phyloP scores from a whole-genome alignment of 2,888 invertebrate species.

The Orgyia antiqua region DNA sequence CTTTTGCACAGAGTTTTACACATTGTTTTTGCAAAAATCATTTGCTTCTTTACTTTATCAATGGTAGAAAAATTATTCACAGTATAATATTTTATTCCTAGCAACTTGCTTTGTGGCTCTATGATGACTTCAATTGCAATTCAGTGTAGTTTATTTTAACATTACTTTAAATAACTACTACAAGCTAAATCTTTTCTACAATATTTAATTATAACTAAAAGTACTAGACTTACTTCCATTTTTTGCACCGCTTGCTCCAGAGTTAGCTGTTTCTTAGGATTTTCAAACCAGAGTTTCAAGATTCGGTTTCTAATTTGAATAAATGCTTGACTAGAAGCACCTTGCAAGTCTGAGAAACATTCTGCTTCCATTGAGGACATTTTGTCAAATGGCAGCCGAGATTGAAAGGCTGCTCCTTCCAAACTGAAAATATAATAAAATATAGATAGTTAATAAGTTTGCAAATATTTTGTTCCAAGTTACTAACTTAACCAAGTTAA shows the following conservation, averaged over 20 bases:
- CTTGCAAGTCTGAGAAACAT: slow-evolving; percentile 94
- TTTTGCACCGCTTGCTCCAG: slow-evolving; percentile 88
- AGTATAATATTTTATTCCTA: no score
- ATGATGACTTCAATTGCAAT: no score
- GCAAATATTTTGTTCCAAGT: no score
- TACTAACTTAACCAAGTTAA: no score
- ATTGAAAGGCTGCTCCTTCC: slow-evolving; percentile 96
- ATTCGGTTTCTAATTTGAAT: slow-evolving; percentile 94
- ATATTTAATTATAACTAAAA: no score
- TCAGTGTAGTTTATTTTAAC: no score
- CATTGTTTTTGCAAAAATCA: not conserved
- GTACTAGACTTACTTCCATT: slow-evolving; percentile 80
- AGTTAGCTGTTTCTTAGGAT: slow-evolving; percentile 94
- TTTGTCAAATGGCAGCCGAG: slow-evolving; percentile 95
- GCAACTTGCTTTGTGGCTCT: no score
- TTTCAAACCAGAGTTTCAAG: slow-evolving; percentile 96
- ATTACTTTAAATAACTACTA: no score
- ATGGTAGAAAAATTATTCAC: no score
- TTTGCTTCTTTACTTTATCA: not conserved
- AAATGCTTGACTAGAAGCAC: slow-evolving; percentile 91
- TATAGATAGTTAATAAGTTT: not conserved
- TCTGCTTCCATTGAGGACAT: slow-evolving; percentile 96
- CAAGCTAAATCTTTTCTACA: no score
- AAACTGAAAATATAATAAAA: slow-evolving; percentile 71
- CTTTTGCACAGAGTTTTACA: not conserved